Conservation (phyloP, 1,140 invertebrate genomes). For the Delia radicum region DNA sequence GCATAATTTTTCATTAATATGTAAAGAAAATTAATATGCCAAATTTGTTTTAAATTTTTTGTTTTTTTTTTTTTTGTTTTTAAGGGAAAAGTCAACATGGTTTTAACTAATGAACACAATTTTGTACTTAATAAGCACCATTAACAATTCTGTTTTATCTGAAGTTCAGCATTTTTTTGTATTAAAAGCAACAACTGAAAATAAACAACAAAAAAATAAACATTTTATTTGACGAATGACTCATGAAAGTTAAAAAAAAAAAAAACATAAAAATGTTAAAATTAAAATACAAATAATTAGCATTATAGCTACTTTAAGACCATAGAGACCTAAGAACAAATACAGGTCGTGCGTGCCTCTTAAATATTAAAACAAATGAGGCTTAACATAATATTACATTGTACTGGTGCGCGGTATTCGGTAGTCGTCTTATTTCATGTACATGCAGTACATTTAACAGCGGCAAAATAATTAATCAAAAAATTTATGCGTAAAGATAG, state of each 20-base stretch:
- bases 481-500: slow-evolving; percentile 15
- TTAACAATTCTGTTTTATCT: background rate
- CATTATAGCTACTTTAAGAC: slow-evolving; percentile 9
- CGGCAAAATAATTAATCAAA: slow-evolving; percentile 21
- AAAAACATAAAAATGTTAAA: slow-evolving; percentile 5
- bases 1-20: no score
- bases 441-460: background rate
- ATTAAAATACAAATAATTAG: slow-evolving; percentile 13
- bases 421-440: background rate
- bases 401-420: background rate
- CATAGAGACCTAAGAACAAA: background rate
- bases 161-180: no score
- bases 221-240: background rate
- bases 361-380: slow-evolving; percentile 15
- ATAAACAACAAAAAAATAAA: background rate
- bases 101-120: background rate
- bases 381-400: background rate
- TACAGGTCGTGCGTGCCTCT: background rate
- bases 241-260: background rate
- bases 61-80: background rate
- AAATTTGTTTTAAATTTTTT: no score
- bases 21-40: no score
- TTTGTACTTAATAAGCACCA: background rate
- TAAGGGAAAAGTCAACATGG: background rate
- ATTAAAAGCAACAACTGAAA: background rate